Conservation (phyloP, 2,797 vertebrate genomes). For the Synaphobranchus kaupii region DNA sequence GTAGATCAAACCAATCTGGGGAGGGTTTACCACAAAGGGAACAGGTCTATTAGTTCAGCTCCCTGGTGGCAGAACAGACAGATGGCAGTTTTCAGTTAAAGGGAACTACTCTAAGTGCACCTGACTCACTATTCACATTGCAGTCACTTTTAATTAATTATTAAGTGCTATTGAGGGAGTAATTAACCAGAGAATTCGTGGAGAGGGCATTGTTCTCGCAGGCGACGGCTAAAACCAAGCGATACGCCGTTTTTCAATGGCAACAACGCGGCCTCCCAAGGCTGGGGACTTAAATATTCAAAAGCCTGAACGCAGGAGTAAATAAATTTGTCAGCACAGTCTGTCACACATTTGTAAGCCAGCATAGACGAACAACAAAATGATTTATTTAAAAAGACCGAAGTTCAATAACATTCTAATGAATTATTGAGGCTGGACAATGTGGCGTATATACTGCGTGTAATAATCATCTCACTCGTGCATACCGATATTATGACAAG, state of each 20-base stretch:
- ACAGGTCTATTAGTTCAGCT: conserved; percentile 13
- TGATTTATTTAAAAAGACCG: conserved; percentile 23
- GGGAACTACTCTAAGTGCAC: conserved; percentile 21
- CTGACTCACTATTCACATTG: conserved; percentile 17
- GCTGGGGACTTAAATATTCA: conserved; percentile 35
- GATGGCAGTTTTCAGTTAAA: conserved; percentile 31
- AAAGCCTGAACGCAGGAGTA: not conserved
- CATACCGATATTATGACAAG: not conserved
- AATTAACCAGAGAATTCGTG: conserved; percentile 20
- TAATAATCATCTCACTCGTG: not conserved
- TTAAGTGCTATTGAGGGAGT: conserved; percentile 20
- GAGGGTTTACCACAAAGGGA: not conserved
- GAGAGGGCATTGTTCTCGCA: not conserved
- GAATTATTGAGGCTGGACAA: conserved; percentile 23
- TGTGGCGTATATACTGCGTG: not conserved
- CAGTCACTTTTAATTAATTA: conserved; percentile 32
- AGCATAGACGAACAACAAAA: conserved; percentile 28
- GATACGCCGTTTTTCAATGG: not conserved
- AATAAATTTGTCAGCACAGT: not conserved
- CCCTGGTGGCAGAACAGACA: conserved; percentile 21
- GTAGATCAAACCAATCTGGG: conserved; percentile 16
- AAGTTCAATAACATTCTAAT: conserved; percentile 19
- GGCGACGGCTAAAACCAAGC: not conserved
- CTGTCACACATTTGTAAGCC: conserved; percentile 28
- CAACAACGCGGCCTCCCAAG: not conserved